phyloP scores from a whole-genome alignment of 2,797 vertebrate genomes.

The Ispidina picta region DNA sequence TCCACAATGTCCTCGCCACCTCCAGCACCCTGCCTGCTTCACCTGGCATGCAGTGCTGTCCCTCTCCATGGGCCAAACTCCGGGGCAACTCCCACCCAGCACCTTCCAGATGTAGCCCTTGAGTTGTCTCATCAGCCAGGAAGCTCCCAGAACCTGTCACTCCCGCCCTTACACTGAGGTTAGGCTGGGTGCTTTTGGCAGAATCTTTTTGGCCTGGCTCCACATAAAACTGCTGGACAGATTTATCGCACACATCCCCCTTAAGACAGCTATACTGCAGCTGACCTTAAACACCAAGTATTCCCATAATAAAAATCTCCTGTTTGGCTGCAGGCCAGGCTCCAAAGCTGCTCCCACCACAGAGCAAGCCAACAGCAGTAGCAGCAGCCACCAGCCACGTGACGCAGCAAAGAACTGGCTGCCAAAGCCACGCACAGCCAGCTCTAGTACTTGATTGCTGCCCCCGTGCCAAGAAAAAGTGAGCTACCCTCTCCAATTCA shows the following conservation, averaged over 20 bases:
- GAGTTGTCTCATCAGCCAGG: background rate
- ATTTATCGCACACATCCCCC: background rate
- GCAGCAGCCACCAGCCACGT: background rate
- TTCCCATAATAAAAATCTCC: background rate
- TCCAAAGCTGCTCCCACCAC: background rate
- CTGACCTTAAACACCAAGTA: background rate
- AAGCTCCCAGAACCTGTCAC: fast-evolving
- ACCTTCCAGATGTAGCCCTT: background rate
- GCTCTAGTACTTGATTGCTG: background rate
- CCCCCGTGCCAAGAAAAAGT: background rate
- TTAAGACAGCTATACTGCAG: background rate
- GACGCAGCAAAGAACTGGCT: background rate
- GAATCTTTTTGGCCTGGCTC: background rate
- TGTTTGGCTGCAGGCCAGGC: background rate
- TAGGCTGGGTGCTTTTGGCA: background rate
- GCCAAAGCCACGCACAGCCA: background rate
- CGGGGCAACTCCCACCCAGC: background rate
- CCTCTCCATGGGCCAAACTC: background rate
- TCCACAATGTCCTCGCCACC: background rate
- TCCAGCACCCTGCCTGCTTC: background rate
- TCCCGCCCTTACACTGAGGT: background rate
- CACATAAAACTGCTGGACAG: background rate
- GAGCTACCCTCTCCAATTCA: background rate
- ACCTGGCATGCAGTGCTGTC: background rate
- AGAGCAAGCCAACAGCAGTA: background rate